phyloP scores from a whole-genome alignment of 2,797 vertebrate species.

The Eutrigla gurnardus region DNA sequence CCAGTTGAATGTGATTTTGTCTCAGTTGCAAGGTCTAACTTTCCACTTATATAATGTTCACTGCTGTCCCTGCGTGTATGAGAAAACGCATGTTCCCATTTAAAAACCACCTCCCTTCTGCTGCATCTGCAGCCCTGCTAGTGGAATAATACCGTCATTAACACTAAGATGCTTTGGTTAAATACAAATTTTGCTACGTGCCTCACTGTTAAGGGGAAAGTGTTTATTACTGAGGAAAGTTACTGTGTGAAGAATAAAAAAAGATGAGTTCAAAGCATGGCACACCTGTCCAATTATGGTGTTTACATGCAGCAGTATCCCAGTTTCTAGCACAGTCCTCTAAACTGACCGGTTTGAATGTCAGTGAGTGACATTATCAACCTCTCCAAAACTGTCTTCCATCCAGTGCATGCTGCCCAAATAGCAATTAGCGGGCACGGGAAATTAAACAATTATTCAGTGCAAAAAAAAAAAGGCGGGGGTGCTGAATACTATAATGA shows the following conservation, averaged over 20 bases:
- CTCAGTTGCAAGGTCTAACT: conserved; percentile 59
- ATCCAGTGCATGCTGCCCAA: not conserved
- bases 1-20: conserved; percentile 65
- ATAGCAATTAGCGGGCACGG: conserved; percentile 1
- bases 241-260: not conserved
- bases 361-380: conserved; percentile 1
- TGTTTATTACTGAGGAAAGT: not conserved
- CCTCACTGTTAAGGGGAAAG: not conserved
- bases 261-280: not conserved
- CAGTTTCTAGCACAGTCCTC: not conserved
- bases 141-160: not conserved
- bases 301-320: not conserved
- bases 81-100: conserved; percentile 24
- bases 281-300: not conserved
- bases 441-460: conserved; percentile 15
- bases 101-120: conserved; percentile 10
- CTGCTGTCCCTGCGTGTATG: conserved; percentile 18
- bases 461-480: conserved; percentile 1
- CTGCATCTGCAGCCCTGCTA: conserved; percentile 18
- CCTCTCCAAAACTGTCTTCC: conserved; percentile 1
- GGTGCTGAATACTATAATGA: not conserved
- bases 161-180: conserved; percentile 13
- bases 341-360: conserved; percentile 7
- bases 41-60: conserved; percentile 61
- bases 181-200: not conserved